phyloP scores from a whole-genome alignment of 2,888 invertebrate genomes.

The Esperia sulphurella region DNA sequence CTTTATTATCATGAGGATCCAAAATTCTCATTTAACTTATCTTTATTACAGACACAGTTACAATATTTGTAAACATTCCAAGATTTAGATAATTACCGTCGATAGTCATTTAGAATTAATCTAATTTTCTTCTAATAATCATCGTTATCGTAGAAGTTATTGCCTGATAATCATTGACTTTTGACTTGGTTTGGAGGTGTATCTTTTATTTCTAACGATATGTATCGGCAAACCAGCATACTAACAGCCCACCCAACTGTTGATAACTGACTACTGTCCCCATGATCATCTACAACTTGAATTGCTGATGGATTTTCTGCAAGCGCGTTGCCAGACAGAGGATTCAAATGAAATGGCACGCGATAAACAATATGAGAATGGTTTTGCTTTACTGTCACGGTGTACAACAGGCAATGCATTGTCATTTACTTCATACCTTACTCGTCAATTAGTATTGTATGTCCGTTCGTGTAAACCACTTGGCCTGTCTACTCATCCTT shows the following conservation, averaged over 20 bases:
- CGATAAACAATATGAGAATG: not conserved
- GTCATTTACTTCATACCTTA: constrained; percentile 12
- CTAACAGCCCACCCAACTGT: too few relatives aligned
- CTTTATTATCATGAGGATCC: constrained; percentile 13
- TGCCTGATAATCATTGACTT: not conserved
- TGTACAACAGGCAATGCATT: not conserved
- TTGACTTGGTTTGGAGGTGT: too few relatives aligned
- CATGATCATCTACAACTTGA: too few relatives aligned
- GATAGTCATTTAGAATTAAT: constrained; percentile 10
- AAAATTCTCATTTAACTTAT: constrained; percentile 18
- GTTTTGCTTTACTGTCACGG: not conserved
- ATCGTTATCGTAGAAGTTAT: constrained; percentile 4
- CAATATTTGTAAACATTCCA: constrained; percentile 22
- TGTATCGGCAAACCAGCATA: too few relatives aligned
- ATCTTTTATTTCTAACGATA: too few relatives aligned
- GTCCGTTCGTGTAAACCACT: constrained; percentile 38
- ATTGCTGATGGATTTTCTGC: too few relatives aligned
- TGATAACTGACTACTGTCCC: too few relatives aligned
- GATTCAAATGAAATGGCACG: not conserved
- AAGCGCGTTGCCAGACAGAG: too few relatives aligned
- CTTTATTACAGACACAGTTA: constrained; percentile 19
- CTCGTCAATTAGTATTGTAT: constrained; percentile 35
- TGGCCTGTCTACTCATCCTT: constrained; percentile 44
- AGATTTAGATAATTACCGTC: constrained; percentile 13
- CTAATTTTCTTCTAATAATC: constrained; percentile 3